These are phyloP conservation scores for Gephyroberyx darwinii DNA, from an alignment of 2,797 vertebrate species.

Conservation along the genomic window DNA sequence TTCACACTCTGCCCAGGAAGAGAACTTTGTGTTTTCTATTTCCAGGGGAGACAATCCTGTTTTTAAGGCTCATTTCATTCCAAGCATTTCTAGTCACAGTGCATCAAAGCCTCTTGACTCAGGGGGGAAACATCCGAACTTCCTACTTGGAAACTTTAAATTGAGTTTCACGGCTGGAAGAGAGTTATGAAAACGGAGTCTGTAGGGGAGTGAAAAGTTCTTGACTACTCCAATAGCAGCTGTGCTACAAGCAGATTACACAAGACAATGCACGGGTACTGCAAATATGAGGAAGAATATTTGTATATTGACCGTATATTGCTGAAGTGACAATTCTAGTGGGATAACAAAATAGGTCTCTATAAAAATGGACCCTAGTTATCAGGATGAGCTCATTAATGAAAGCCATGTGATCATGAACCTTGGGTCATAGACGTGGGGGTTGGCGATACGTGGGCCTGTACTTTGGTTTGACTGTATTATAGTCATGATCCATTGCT, in stretches of 20 bases:
- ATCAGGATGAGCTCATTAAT: slow-evolving; percentile 10
- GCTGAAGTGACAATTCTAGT: slow-evolving; percentile 1
- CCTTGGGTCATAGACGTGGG: not conserved
- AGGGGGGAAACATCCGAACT: slow-evolving; percentile 4
- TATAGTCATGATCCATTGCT: not conserved
- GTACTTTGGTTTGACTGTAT: slow-evolving; percentile 12
- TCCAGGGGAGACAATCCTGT: slow-evolving; percentile 56
- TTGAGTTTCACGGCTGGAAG: slow-evolving; percentile 1
- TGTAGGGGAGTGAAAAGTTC: not conserved
- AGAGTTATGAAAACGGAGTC: slow-evolving; percentile 16
- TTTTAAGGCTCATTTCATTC: slow-evolving; percentile 57
- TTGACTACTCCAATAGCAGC: not conserved
- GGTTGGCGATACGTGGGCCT: slow-evolving; percentile 17
- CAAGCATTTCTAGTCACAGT: slow-evolving; percentile 44
- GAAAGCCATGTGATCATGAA: slow-evolving; percentile 26
- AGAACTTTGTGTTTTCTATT: slow-evolving; percentile 5
- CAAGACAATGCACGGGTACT: no score
- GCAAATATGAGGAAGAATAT: not conserved
- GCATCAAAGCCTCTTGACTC: slow-evolving; percentile 47
- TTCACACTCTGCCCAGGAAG: slow-evolving; percentile 21
- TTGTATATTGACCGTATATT: not conserved
- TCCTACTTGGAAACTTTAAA: slow-evolving; percentile 46
- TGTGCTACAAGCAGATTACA: no score
- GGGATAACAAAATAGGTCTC: slow-evolving; percentile 35
- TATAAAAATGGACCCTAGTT: slow-evolving; percentile 7